Evolutionary conservation across 1,140 invertebrate species (phyloP), one percentile per base, ranked within the genome.

Genomic region (Eriosoma lanigerum): DNA sequence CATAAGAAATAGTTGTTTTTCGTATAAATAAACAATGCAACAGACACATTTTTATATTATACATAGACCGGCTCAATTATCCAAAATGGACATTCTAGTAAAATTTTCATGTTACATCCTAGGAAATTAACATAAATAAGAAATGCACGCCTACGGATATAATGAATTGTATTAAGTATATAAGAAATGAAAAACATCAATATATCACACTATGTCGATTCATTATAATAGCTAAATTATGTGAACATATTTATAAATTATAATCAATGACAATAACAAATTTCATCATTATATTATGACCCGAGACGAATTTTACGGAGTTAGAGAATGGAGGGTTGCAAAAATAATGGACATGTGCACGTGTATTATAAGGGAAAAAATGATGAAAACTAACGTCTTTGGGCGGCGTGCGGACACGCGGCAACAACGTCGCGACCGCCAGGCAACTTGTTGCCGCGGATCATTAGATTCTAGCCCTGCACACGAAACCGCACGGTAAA

Each of bases 391-490:
- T 29, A 52, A 72, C 48, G 46, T 72, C 68, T 72, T 72, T 24
- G 48, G 26, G 48, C 66, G 46, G 26, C 52, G 73, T 76, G 73
- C 73, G 73, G 73, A 56, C 73, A 78, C 75, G 75, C 75, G 75
- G 54, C 75, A 58, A 54, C 52, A 73, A 29, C 48, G 26, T 54
- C 50, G 26, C 12, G 8, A 12, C 56, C 38, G 52, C 38, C 52
- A 56, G 56, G 75, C 52, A 78, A 78, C 75, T 78, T 78, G 75
- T 78, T 78, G 75, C 75, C 75, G 75, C 56, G 75, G 75, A 78
- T 78, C 75, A 78, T 78, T 78, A 78, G 75, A 78, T 48, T 58
- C 44, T 44, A 32, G 38, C 54, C 38, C 24, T 52, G 56, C 75
- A 78, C 54, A 44, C 75, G 54, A 58, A 54, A 58, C 72, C 50